Evolutionary conservation across 2,113 vertebrate species (phyloP).

Genomic region (Nibea coibor): DNA sequence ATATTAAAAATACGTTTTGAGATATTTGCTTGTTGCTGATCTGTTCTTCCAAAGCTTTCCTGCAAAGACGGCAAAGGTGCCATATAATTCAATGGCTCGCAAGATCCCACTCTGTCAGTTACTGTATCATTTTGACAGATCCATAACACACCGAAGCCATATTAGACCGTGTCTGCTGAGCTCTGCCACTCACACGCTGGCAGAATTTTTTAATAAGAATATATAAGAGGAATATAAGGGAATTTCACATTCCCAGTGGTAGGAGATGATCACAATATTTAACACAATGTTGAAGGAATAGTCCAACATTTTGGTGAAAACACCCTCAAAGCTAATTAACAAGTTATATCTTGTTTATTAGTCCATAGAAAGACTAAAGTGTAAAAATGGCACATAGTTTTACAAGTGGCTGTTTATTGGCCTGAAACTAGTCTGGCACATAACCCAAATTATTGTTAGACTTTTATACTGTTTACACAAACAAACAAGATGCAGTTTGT

Average conservation of each 20-base stretch:
- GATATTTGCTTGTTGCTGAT: background rate
- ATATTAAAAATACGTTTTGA: constrained; percentile 5
- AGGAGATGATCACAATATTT: background rate
- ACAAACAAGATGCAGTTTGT: background rate
- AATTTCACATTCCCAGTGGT: background rate
- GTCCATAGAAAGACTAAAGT: background rate
- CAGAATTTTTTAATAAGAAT: background rate
- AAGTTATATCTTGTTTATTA: background rate
- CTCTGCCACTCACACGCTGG: constrained; percentile 4
- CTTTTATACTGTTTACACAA: background rate
- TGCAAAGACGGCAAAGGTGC: background rate
- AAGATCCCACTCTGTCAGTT: constrained; percentile 16
- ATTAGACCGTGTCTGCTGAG: constrained; percentile 11
- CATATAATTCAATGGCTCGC: background rate
- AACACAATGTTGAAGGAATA: background rate
- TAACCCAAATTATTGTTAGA: background rate
- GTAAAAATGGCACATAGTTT: background rate
- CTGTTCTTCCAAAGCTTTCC: background rate
- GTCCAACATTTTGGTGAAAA: background rate
- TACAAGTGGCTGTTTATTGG: background rate
- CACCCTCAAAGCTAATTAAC: too few species aligned
- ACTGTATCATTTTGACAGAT: constrained; percentile 14
- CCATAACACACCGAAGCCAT: background rate
- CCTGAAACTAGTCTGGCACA: background rate
- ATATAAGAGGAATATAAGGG: background rate